Conservation (phyloP, 2,888 invertebrate species). For the Microctonus brassicae region DNA sequence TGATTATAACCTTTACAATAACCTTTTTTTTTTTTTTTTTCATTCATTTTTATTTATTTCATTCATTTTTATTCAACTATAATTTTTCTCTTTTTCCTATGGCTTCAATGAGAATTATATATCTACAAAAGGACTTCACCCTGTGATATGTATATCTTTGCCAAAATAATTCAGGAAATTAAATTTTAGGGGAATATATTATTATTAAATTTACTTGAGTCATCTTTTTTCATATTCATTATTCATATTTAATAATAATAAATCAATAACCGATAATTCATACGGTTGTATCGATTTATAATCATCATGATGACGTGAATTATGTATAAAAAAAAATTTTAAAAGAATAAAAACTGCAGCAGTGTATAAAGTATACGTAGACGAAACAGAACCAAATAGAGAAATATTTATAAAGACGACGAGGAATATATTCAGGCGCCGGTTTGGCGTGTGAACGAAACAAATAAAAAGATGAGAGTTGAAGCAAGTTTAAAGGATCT, state of each 20-base stretch:
- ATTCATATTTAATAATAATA: background rate
- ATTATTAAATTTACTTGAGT: background rate
- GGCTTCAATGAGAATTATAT: conserved; percentile 13
- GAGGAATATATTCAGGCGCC: conserved; percentile 14
- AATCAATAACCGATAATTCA: no score
- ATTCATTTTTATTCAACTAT: background rate
- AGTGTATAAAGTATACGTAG: background rate
- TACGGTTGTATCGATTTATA: no score
- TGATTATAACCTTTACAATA: conserved; percentile 7
- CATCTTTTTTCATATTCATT: background rate
- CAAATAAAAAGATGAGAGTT: background rate
- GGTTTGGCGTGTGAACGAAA: conserved; percentile 6
- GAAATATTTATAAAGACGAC: background rate
- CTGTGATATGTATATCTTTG: background rate
- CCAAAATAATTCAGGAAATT: background rate
- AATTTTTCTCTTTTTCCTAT: background rate
- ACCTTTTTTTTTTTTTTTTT: conserved; percentile 18
- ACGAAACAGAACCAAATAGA: background rate
- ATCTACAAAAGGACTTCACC: background rate
- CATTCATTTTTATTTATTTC: no score
- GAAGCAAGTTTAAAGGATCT: background rate
- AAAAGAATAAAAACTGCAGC: no score
- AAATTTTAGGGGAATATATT: background rate
- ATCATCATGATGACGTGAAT: no score
- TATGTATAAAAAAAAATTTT: no score